These are phyloP conservation scores for Epinotia brunnichana DNA, from an alignment of 2,888 invertebrate species.

Conservation along the genomic window DNA sequence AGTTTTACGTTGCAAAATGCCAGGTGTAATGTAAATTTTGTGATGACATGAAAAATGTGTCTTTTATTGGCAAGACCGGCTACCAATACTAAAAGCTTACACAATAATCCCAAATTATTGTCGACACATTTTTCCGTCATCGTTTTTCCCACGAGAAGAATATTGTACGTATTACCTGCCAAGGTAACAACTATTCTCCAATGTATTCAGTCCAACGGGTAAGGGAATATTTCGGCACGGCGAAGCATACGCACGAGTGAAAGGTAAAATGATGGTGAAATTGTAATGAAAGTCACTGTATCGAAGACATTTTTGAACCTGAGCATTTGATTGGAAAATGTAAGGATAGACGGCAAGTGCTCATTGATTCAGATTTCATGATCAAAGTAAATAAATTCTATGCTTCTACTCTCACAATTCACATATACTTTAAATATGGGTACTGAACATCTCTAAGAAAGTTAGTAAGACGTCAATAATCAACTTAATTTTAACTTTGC, in stretches of 20 bases:
- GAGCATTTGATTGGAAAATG: constrained; percentile 1
- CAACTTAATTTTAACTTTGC: too few species aligned
- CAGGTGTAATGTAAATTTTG: background rate
- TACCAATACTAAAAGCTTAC: background rate
- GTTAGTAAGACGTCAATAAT: background rate
- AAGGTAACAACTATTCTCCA: constrained; percentile 6
- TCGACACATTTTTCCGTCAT: background rate
- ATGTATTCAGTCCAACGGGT: constrained; percentile 12
- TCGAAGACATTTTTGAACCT: constrained; percentile 9
- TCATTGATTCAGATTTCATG: background rate
- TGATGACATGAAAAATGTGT: background rate
- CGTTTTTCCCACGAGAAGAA: background rate
- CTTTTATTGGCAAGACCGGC: background rate
- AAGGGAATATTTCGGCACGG: constrained; percentile 32
- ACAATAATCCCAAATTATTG: background rate
- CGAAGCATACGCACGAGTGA: constrained; percentile 32
- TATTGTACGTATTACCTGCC: background rate
- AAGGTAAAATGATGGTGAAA: background rate
- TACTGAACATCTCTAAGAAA: background rate
- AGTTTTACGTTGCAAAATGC: too few species aligned
- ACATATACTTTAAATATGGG: background rate
- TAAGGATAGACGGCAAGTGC: background rate
- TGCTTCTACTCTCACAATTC: background rate
- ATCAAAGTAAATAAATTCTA: background rate
- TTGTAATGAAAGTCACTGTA: constrained; percentile 23